A percentile compares a stretch with the other conserved stretches of the same genome.
Conservation (phyloP, 2,888 invertebrate species). For the Blera fallax region DNA sequence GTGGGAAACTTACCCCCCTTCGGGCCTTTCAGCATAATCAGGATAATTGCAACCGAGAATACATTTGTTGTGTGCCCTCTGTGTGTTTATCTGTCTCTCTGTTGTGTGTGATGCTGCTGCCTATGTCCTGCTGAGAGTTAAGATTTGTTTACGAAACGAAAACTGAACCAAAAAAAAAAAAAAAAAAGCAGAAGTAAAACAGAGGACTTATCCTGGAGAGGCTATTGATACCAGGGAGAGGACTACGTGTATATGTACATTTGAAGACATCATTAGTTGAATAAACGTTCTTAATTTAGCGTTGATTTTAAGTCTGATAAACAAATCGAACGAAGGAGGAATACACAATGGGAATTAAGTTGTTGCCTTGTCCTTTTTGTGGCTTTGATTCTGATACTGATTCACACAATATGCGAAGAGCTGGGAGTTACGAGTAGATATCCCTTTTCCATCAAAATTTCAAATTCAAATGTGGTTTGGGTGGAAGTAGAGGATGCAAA, state of each 20-base stretch:
- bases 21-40: conserved; percentile 67
- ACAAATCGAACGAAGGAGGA: conserved; percentile 70
- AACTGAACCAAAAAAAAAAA: conserved; percentile 11
- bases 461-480: conserved; percentile 4
- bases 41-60: conserved; percentile 71
- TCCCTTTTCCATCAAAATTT: conserved; percentile 3
- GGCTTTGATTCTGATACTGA: conserved; percentile 44
- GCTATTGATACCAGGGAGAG: conserved; percentile 61
- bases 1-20: conserved; percentile 62
- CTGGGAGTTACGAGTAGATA: too few relatives aligned
- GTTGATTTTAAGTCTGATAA: conserved; percentile 73
- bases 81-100: conserved; percentile 20
- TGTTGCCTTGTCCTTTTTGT: conserved; percentile 43
- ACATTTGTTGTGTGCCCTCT: conserved; percentile 46
- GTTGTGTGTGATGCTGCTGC: conserved; percentile 56
- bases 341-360: conserved; percentile 64
- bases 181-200: conserved; percentile 1
- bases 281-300: conserved; percentile 73
- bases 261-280: conserved; percentile 72
- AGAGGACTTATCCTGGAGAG: conserved; percentile 59
- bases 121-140: conserved; percentile 63
- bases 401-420: conserved; percentile 13
- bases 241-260: conserved; percentile 14
- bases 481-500: neutral
- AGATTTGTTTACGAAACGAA: conserved; percentile 67